Evolutionary conservation across 2,797 vertebrate genomes (phyloP), one percentile per base, ranked within the genome.

Genomic region (Dendrocincla tyrannina): DNA sequence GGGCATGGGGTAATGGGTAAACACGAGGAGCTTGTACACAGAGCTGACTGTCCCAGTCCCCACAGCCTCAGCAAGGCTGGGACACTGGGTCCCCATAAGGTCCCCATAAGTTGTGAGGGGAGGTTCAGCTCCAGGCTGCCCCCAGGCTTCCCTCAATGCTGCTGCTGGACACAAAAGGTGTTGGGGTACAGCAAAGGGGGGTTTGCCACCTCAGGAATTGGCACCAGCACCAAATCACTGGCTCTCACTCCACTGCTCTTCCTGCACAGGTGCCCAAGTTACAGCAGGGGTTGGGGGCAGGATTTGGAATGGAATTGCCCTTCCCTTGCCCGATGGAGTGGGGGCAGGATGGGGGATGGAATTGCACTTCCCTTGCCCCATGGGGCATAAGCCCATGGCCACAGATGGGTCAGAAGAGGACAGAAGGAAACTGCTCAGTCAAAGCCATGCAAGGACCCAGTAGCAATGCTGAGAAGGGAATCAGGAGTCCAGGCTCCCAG

Each of bases 181-280:
- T 2, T 49, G 53, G 49, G 46, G 18, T 5, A 47, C 27, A 24
- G 1, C 8, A 88, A 33, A 60, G 0, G 0, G 17, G 13, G 3
- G 0, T 64, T 60, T 39, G 25, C 19, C 37, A 18, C 66, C 3
- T 0, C 82, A 50, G 49, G 17, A 41, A 47, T 0, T 19, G 37
- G 72, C 64, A 80, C 18, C 78, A 59, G 69, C 23, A 76, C 72
- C 6, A 74, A 44, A 6, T 32, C n/a, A 37, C 41, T 5, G 2
- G 35, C 16, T 3, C 33, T 41, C 7, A 13, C 39, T 47, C 52
- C 42, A 24, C 58, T 17, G 63, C 46, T 80, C 52, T 69, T 83
- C 80, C n/a, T 9, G 24, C 2, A 6, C 17, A 25, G 47, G 12
- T 32, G 27, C 37, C 64, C 9, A 33, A 4, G 64, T 15, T 60